A percentile compares a stretch with the other conserved stretches of the same genome.
phyloP scores from a whole-genome alignment of 2,797 vertebrate species.

The Gallinago stenura region DNA sequence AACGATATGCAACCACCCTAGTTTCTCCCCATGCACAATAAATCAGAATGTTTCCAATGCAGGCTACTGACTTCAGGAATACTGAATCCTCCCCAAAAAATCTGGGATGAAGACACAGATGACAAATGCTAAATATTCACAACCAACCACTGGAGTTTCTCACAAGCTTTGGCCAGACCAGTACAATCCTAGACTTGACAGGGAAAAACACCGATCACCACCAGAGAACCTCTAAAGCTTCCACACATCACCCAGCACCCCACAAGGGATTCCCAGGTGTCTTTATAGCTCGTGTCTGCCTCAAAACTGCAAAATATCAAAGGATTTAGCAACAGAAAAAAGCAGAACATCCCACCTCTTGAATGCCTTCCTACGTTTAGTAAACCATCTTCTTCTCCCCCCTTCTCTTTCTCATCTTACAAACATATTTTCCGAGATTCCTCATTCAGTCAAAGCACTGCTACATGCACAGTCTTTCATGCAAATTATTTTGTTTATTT shows the following conservation, averaged over 20 bases:
- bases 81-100: not conserved
- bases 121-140: not conserved
- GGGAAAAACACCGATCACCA: not conserved
- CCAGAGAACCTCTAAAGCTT: not conserved
- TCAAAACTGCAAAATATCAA: not conserved
- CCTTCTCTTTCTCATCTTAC: not conserved
- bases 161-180: not conserved
- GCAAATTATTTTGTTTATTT: conserved; percentile 70
- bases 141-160: not conserved
- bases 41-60: not conserved
- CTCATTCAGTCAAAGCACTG: not conserved
- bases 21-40: not conserved
- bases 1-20: too few relatives aligned
- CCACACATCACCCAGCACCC: not conserved
- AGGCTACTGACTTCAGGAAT: not conserved
- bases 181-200: not conserved
- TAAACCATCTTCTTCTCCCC: not conserved
- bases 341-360: not conserved
- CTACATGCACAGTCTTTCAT: conserved; percentile 17
- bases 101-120: not conserved
- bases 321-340: not conserved
- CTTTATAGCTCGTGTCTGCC: not conserved
- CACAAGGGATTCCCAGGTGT: not conserved
- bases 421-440: not conserved
- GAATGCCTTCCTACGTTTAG: not conserved